Evolutionary conservation across 2,888 invertebrate genomes (phyloP).

Genomic region (Geotrupes spiniger): DNA sequence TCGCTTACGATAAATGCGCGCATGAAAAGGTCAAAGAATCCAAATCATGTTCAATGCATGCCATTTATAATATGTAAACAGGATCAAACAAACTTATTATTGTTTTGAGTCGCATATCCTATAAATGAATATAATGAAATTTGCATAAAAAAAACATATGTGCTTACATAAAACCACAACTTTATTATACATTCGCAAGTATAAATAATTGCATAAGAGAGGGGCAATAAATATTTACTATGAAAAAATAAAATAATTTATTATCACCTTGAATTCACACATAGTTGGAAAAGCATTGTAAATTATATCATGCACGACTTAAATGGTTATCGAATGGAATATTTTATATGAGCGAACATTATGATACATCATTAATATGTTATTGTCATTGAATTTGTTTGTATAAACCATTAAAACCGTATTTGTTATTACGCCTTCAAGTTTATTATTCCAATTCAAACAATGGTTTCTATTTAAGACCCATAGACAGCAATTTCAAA

Average conservation of each 20-base stretch:
- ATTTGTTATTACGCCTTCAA: too few species aligned
- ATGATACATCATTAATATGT: too few species aligned
- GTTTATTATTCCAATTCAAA: too few species aligned
- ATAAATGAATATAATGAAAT: too few species aligned
- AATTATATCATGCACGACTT: not conserved
- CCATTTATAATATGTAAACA: too few species aligned
- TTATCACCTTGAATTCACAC: not conserved
- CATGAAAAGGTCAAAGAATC: too few species aligned
- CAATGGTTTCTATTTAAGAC: not conserved
- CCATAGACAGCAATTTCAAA: not conserved
- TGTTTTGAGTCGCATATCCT: too few species aligned
- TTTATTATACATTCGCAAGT: not conserved
- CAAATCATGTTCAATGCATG: too few species aligned
- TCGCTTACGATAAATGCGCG: too few species aligned
- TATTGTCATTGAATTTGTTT: too few species aligned
- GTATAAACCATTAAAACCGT: not conserved
- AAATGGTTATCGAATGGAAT: not conserved
- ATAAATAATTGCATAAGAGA: not conserved
- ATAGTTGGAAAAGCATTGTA: conserved; percentile 2
- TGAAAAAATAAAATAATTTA: conserved; percentile 2
- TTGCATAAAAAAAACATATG: too few species aligned
- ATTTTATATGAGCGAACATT: not conserved
- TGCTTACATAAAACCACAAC: not conserved
- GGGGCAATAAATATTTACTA: not conserved
- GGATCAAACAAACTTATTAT: too few species aligned